phyloP scores from a whole-genome alignment of 1,140 invertebrate species.

The Bathynomus jamesi region DNA sequence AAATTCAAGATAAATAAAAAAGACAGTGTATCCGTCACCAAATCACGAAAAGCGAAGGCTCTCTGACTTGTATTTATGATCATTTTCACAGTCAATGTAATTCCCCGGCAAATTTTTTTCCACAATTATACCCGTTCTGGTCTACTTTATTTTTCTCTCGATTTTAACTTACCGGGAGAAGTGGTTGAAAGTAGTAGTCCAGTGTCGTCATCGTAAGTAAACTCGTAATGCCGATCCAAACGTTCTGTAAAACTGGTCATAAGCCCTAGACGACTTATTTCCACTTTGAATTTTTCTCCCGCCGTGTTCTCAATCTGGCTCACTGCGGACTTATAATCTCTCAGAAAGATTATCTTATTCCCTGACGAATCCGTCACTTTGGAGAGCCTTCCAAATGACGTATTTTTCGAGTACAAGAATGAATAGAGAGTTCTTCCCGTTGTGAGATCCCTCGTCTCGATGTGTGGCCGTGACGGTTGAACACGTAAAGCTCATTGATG shows the following conservation, averaged over 20 bases:
- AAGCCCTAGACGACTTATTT: constrained; percentile 78
- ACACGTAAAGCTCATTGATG: constrained; percentile 86
- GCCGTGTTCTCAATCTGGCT: constrained; percentile 50
- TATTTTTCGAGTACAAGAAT: constrained; percentile 94
- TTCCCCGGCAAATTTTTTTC: neutral
- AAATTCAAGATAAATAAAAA: neutral
- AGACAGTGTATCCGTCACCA: neutral
- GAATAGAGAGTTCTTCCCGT: constrained; percentile 86
- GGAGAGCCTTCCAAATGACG: constrained; percentile 85
- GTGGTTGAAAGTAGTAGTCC: constrained; percentile 31
- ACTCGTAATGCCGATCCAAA: constrained; percentile 25
- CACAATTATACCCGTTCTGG: neutral
- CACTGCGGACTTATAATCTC: constrained; percentile 64
- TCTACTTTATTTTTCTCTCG: neutral
- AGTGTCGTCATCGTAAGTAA: constrained; percentile 35
- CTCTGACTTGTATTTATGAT: neutral
- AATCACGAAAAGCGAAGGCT: neutral
- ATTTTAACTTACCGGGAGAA: constrained; percentile 18
- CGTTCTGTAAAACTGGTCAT: constrained; percentile 46
- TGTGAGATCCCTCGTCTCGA: constrained; percentile 82
- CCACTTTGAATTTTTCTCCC: constrained; percentile 80
- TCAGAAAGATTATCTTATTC: constrained; percentile 82
- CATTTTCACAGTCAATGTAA: neutral
- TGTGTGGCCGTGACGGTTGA: constrained; percentile 77
- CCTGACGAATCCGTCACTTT: constrained; percentile 88